phyloP scores from a whole-genome alignment of 2,888 invertebrate species.

The Drosophila recens region DNA sequence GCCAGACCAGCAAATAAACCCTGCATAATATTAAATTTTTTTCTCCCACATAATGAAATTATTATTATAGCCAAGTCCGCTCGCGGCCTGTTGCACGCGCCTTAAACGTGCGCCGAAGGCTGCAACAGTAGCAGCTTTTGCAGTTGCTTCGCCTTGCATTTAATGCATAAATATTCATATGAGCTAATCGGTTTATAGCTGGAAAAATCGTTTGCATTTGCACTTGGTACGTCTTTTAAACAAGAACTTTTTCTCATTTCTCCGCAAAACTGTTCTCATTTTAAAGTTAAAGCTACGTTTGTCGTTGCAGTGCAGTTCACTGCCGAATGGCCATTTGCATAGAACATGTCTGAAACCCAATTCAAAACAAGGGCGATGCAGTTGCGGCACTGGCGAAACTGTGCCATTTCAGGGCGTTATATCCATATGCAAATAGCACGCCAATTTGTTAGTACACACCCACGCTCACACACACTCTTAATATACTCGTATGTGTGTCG shows the following conservation, averaged over 20 bases:
- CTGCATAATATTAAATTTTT: constrained; percentile 12
- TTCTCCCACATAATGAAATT: constrained; percentile 37
- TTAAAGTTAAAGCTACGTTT: constrained; percentile 12
- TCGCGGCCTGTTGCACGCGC: constrained; percentile 59
- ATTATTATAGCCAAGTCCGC: constrained; percentile 42
- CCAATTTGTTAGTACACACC: constrained; percentile 11
- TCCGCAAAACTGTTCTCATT: constrained; percentile 8
- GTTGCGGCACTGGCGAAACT: constrained; percentile 7
- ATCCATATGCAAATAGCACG: constrained; percentile 38
- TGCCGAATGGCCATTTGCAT: constrained; percentile 51
- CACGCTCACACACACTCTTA: neutral
- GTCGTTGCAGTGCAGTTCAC: neutral
- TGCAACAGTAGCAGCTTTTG: constrained; percentile 14
- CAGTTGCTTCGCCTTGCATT: constrained; percentile 14
- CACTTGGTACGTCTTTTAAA: constrained; percentile 61
- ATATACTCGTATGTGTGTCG: neutral
- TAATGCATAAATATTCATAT: constrained; percentile 74
- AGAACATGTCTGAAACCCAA: constrained; percentile 28
- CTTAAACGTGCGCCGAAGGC: constrained; percentile 18
- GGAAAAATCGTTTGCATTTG: constrained; percentile 54
- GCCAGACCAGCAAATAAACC: neutral
- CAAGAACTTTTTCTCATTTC: constrained; percentile 45
- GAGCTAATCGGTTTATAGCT: constrained; percentile 73
- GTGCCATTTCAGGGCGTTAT: constrained; percentile 32
- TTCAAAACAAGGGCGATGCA: constrained; percentile 10